These are phyloP conservation scores for Gavia stellata DNA, from an alignment of 2,113 vertebrate species.

Conservation along the genomic window DNA sequence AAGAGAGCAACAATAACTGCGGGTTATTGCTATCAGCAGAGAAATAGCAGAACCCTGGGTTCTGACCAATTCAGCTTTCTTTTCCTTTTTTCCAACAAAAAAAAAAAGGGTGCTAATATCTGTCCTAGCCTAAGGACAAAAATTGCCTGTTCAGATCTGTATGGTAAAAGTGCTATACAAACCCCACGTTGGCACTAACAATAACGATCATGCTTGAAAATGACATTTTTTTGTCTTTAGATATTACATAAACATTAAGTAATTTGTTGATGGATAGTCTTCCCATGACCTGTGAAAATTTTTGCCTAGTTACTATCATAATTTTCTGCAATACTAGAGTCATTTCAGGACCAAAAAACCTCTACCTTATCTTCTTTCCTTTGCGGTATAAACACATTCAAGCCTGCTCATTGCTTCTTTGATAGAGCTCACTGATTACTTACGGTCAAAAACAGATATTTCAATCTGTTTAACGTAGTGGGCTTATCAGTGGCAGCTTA, in stretches of 20 bases:
- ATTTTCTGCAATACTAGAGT: not conserved
- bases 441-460: not conserved
- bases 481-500: not conserved
- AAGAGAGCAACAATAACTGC: not conserved
- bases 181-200: not conserved
- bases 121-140: not conserved
- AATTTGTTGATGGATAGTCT: not conserved
- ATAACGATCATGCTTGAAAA: not conserved
- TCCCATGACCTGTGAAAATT: not conserved
- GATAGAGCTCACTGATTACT: not conserved
- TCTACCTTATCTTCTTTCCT: not conserved
- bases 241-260: not conserved
- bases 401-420: not conserved
- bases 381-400: not conserved
- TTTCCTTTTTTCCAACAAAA: not conserved
- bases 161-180: not conserved
- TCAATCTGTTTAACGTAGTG: not conserved
- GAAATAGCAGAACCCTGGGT: not conserved
- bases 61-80: not conserved
- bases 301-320: not conserved
- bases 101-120: not conserved
- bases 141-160: not conserved
- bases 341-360: not conserved
- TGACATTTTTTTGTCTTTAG: rapidly evolving
- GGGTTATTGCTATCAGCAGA: not conserved